Evolutionary conservation across 2,113 vertebrate genomes (phyloP).

Genomic region (Hirundichthys speculiger): DNA sequence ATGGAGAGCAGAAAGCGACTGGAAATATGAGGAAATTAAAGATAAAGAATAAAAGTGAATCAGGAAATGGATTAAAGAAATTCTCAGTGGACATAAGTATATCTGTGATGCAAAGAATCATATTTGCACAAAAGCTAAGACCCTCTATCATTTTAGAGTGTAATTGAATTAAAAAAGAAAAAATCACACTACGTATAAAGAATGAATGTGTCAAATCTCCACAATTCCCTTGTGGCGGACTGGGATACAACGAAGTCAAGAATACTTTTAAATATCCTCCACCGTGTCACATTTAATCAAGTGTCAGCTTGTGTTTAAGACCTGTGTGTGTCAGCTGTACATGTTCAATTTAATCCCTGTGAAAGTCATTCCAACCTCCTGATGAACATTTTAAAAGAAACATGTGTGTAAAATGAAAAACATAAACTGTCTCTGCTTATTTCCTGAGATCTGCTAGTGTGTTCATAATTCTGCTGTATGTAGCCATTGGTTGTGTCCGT

Average conservation of each 20-base stretch:
- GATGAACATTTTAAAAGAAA: constrained; percentile 7
- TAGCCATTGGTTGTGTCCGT: background rate
- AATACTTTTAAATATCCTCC: background rate
- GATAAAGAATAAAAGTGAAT: too few species aligned
- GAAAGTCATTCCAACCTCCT: constrained; percentile 22
- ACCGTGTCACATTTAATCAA: constrained; percentile 3
- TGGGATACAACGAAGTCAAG: background rate
- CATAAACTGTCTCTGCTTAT: background rate
- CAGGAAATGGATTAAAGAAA: too few species aligned
- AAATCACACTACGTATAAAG: background rate
- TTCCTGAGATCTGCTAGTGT: background rate
- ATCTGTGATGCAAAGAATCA: too few species aligned
- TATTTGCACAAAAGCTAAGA: too few species aligned
- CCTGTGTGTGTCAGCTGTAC: background rate
- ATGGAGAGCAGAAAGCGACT: too few species aligned
- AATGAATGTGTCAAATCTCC: background rate
- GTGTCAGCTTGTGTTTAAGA: constrained; percentile 11
- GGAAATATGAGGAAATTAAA: too few species aligned
- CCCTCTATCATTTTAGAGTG: too few species aligned
- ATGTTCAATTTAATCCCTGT: constrained; percentile 8
- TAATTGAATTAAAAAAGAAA: background rate
- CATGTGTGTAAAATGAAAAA: constrained; percentile 24
- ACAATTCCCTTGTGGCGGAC: background rate
- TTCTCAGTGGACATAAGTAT: too few species aligned
- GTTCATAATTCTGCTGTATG: background rate